Evolutionary conservation across 2,888 invertebrate genomes (phyloP), one percentile per base, ranked within the genome.

Genomic region (Timandra comae): DNA sequence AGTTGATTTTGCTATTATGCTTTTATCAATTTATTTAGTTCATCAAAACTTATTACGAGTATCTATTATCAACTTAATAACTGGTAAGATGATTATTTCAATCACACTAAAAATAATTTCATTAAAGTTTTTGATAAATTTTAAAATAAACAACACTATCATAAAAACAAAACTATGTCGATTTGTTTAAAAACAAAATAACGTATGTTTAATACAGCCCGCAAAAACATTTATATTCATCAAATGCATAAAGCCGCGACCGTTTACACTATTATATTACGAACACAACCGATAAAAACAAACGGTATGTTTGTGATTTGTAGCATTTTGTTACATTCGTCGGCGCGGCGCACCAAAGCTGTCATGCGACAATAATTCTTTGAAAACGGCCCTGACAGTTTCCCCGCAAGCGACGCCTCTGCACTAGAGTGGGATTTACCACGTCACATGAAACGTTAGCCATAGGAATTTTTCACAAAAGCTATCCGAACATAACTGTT

Each of bases 291-390:
- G 44, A 52, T 59, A 60, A 56, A 54, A 68, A 58, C 57, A 60
- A 72, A 61, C 44, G 43, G 43, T 38, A 38, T 38, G 39, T 49
- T 63, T 62, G 54, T 63, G 62, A 67, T 72, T 67, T 68, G 62
- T 54, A 49, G 57, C 56, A 60, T 72, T 68, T 63, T 56, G 61
- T 61, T 52, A 49, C 54, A 54, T 57, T 56, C 60, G 55, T 56
- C 54, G 55, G 46, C 46, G 49, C 53, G 55, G 55, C 55, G 46
- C 48, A 49, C 40, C 49, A 51, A 56, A 51, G 52, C 58, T 69
- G 69, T 69, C 71, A 74, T 63, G 64, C 56, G 61, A 60, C 63
- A 61, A 66, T 73, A 69, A 76, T 75, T 73, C 74, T 73, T 77
- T 71, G 61, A 69, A 76, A 79, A 68, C 63, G 63, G 51, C 56